Conservation (phyloP, 2,888 invertebrate genomes). For the Pollenia labialis region DNA sequence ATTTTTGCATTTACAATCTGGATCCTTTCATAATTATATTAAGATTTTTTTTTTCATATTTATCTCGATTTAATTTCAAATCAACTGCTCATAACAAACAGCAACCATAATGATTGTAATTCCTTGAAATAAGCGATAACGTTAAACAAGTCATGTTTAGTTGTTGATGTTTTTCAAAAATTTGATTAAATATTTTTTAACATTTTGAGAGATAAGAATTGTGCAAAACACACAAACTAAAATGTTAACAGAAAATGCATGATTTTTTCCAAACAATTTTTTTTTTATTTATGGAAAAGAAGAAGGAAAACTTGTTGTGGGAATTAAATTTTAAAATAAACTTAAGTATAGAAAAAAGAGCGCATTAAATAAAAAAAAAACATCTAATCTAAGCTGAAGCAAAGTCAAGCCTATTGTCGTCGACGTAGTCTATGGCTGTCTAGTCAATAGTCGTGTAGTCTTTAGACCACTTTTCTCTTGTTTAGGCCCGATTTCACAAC, state of each 20-base stretch:
- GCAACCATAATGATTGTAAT: conserved; percentile 33
- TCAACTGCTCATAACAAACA: conserved; percentile 30
- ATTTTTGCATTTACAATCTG: conserved; percentile 7
- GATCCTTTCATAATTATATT: conserved; percentile 43
- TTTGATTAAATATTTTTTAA: conserved; percentile 58
- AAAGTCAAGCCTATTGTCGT: too few species aligned
- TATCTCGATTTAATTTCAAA: conserved; percentile 48
- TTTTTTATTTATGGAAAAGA: not conserved
- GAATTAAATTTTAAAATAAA: conserved; percentile 1
- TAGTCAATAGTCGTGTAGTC: too few species aligned
- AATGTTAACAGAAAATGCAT: conserved; percentile 13
- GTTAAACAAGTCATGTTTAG: conserved; percentile 47
- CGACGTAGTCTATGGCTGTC: too few species aligned
- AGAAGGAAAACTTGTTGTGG: conserved; percentile 2
- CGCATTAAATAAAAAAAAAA: too few species aligned
- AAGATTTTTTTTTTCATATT: conserved; percentile 16
- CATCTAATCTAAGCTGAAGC: too few species aligned
- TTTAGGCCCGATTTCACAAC: too few species aligned
- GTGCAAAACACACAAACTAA: conserved; percentile 21
- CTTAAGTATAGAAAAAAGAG: too few species aligned
- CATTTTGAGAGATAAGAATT: conserved; percentile 59
- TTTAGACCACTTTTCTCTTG: too few species aligned
- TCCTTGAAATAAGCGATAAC: conserved; percentile 63
- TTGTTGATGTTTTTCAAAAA: conserved; percentile 9
- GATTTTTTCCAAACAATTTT: not conserved